Evolutionary conservation across 2,888 invertebrate genomes (phyloP).

Genomic region (Odontocerum albicorne): DNA sequence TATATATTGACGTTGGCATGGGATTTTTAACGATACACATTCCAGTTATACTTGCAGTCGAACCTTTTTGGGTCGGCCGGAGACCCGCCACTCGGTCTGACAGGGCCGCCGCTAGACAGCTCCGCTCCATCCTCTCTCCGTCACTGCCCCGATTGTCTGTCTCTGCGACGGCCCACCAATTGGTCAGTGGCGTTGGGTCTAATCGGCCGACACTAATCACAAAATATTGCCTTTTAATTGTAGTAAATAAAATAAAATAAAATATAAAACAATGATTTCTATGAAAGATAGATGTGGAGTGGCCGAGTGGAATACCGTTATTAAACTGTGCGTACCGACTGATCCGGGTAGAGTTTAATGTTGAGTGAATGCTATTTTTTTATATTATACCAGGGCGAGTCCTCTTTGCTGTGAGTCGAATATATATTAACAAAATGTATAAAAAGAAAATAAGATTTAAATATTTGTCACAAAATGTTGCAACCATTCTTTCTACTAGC

Average conservation of each 20-base stretch:
- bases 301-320: conserved; percentile 4
- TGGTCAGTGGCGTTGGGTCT: neutral
- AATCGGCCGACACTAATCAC: conserved; percentile 20
- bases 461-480: conserved; percentile 20
- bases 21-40: conserved; percentile 19
- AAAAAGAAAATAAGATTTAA: conserved; percentile 15
- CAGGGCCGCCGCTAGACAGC: neutral
- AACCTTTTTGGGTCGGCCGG: conserved; percentile 20
- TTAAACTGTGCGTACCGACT: conserved; percentile 29
- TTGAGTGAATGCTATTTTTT: conserved; percentile 35
- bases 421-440: conserved; percentile 21
- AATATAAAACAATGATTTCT: conserved; percentile 22
- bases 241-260: conserved; percentile 26
- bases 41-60: conserved; percentile 29
- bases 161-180: neutral
- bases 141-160: neutral
- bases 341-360: conserved; percentile 32
- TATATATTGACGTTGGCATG: conserved; percentile 14
- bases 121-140: neutral
- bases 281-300: conserved; percentile 10
- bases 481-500: conserved; percentile 26
- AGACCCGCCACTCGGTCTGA: neutral
- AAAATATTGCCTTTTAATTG: conserved; percentile 35
- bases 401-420: conserved; percentile 29
- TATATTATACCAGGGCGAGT: conserved; percentile 35